Percentiles rank a stretch among this genome's conserved stretches.
Evolutionary conservation across 2,888 invertebrate species (phyloP).

Genomic region (Caenorhabditis sulstoni): DNA sequence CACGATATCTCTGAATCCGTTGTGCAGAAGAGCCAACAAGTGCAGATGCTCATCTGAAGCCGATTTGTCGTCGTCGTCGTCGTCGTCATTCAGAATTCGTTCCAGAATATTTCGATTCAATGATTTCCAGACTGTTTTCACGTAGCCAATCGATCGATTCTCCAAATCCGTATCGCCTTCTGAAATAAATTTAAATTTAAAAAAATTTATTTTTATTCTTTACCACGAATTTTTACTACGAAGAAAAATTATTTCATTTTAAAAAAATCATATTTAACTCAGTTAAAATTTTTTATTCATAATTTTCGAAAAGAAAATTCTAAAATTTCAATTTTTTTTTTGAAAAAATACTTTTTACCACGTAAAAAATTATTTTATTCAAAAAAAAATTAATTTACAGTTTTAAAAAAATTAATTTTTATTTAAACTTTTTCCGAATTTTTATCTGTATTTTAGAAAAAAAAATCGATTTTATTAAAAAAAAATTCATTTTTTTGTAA

Average conservation of each 20-base stretch:
- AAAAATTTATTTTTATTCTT: too few species aligned
- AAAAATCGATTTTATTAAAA: neutral
- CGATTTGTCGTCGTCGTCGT: neutral
- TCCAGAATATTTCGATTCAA: neutral
- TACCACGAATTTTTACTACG: too few species aligned
- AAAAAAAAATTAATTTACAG: too few species aligned
- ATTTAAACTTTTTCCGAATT: constrained; percentile 1
- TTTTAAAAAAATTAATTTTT: too few species aligned
- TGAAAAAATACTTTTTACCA: too few species aligned
- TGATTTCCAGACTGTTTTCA: constrained; percentile 20
- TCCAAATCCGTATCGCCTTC: constrained; percentile 46
- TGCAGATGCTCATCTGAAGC: neutral
- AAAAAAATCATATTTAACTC: too few species aligned
- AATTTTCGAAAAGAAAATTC: too few species aligned
- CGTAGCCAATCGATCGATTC: constrained; percentile 32
- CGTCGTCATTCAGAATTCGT: neutral
- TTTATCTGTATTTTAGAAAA: neutral
- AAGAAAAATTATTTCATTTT: too few species aligned
- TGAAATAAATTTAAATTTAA: constrained; percentile 16
- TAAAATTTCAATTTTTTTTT: too few species aligned
- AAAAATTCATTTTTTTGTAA: neutral
- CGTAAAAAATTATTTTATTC: too few species aligned
- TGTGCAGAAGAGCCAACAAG: constrained; percentile 14
- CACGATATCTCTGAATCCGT: neutral
- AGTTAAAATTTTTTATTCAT: too few species aligned